These are phyloP conservation scores for Sardina pilchardus DNA, from an alignment of 2,113 vertebrate species.

Conservation along the genomic window DNA sequence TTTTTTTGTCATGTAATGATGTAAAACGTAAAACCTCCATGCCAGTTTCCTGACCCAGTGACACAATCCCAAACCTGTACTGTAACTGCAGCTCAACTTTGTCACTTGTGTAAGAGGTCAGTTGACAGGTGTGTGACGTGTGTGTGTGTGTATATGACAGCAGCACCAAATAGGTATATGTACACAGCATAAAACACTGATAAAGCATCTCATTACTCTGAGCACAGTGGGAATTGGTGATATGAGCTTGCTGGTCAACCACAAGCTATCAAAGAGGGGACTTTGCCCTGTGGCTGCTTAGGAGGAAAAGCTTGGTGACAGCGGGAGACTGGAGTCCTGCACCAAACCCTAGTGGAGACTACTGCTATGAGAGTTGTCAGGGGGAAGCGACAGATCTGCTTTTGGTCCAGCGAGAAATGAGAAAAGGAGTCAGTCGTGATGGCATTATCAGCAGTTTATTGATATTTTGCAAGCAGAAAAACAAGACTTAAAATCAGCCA, in stretches of 20 bases:
- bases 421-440: slow-evolving; percentile 37
- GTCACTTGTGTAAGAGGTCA: too few relatives aligned
- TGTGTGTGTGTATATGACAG: too few relatives aligned
- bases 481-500: slow-evolving; percentile 99
- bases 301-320: neutral
- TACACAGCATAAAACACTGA: too few relatives aligned
- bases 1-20: slow-evolving; percentile 21
- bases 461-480: slow-evolving; percentile 99
- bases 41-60: neutral
- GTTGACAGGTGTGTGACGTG: too few relatives aligned
- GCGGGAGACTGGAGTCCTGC: neutral
- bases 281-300: too few relatives aligned
- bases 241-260: too few relatives aligned
- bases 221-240: too few relatives aligned
- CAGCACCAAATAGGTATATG: too few relatives aligned
- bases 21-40: neutral
- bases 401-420: neutral
- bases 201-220: too few relatives aligned
- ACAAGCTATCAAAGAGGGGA: too few relatives aligned
- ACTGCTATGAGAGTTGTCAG: neutral
- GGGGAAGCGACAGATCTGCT: neutral
- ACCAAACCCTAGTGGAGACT: neutral
- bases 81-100: too few relatives aligned
- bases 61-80: neutral
- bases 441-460: slow-evolving; percentile 83